Evolutionary conservation across 2,113 vertebrate species (phyloP).

Genomic region (Lagopus leucura): DNA sequence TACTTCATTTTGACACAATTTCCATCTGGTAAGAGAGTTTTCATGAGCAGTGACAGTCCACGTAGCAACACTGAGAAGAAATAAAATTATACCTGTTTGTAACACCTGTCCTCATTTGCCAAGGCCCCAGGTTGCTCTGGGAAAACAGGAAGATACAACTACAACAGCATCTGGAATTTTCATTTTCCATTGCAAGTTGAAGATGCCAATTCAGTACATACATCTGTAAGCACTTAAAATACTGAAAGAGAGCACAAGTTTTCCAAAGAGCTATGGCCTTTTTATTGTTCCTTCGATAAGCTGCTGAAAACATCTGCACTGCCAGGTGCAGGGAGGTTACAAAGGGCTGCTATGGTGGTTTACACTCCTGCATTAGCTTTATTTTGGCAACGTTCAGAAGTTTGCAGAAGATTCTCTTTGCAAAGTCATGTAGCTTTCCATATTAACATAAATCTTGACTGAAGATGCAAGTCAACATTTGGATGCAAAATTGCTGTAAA

Average conservation of each 20-base stretch:
- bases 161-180: constrained; percentile 66
- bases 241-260: constrained; percentile 19
- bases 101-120: constrained; percentile 6
- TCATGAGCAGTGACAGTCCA: not conserved
- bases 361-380: not conserved
- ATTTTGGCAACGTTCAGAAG: not conserved
- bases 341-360: not conserved
- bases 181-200: constrained; percentile 62
- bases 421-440: not conserved
- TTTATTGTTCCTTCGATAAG: constrained; percentile 36
- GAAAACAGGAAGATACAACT: constrained; percentile 59
- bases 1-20: not conserved
- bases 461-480: not conserved
- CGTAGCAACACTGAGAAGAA: not conserved
- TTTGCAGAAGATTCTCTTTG: not conserved
- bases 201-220: constrained; percentile 19
- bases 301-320: constrained; percentile 1
- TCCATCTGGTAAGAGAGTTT: not conserved
- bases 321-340: constrained; percentile 15
- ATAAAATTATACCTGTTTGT: constrained; percentile 6
- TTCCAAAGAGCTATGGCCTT: not conserved
- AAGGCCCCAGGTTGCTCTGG: not conserved
- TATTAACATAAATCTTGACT: rapidly evolving
- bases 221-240: constrained; percentile 16
- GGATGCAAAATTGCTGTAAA: not conserved